These are phyloP conservation scores for Neolamprologus tretocephalus DNA, from an alignment of 2,113 vertebrate genomes.

Conservation along the genomic window DNA sequence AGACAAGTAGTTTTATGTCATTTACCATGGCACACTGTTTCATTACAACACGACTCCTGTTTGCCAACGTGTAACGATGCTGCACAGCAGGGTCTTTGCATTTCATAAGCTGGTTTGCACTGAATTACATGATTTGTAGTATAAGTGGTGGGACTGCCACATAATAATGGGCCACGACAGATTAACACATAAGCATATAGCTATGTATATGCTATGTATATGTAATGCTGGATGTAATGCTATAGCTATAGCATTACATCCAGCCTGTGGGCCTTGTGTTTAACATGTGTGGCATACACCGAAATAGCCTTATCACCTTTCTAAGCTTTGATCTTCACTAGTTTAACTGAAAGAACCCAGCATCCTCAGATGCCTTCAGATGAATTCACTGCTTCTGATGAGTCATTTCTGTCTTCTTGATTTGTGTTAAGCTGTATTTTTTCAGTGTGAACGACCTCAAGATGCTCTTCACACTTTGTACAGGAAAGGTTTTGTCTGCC, in stretches of 20 bases:
- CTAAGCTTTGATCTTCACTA: background rate
- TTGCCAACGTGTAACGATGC: background rate
- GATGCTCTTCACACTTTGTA: background rate
- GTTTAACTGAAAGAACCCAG: background rate
- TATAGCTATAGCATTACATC: fast-evolving
- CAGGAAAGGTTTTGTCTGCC: fast-evolving
- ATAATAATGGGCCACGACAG: background rate
- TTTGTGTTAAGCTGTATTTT: background rate
- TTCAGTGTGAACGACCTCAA: background rate
- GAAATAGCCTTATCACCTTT: background rate
- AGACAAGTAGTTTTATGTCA: background rate
- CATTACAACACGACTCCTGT: fast-evolving
- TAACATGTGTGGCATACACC: background rate
- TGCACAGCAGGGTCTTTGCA: background rate
- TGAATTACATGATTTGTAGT: background rate
- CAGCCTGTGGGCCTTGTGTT: background rate
- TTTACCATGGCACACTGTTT: fast-evolving
- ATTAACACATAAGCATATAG: background rate
- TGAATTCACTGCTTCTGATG: background rate
- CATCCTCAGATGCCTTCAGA: background rate
- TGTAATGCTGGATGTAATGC: too few species aligned
- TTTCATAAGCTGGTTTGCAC: background rate
- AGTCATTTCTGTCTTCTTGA: background rate
- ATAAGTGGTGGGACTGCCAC: fast-evolving
- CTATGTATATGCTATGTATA: too few species aligned